Evolutionary conservation across 2,113 vertebrate species (phyloP).

Genomic region (Apteryx mantelli): DNA sequence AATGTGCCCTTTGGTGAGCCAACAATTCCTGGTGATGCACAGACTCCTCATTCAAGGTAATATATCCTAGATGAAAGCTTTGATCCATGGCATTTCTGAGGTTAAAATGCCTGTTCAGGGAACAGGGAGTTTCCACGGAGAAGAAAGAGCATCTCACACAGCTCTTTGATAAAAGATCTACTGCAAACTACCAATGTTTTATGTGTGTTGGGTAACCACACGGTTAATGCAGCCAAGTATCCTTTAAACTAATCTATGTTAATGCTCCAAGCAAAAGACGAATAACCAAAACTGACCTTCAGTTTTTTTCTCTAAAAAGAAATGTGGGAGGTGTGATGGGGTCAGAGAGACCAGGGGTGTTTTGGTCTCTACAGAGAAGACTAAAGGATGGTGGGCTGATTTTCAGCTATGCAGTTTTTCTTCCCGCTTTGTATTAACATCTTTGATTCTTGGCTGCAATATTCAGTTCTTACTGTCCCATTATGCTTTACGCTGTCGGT

Average conservation of each 20-base stretch:
- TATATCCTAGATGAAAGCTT: not conserved
- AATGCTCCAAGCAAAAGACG: not conserved
- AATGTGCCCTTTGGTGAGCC: not conserved
- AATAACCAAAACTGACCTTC: not conserved
- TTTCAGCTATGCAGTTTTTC: not conserved
- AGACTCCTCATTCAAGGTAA: not conserved
- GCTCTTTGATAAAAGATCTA: not conserved
- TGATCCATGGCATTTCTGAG: not conserved
- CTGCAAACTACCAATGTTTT: not conserved
- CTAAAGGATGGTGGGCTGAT: not conserved
- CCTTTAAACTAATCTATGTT: not conserved
- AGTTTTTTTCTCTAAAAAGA: not conserved
- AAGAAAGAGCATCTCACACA: not conserved
- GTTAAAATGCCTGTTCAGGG: not conserved
- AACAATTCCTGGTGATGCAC: not conserved
- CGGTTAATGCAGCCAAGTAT: not conserved
- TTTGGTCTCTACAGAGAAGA: not conserved
- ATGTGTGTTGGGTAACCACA: not conserved
- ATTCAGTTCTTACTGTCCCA: not conserved
- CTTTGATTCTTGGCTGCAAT: not conserved
- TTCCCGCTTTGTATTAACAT: not conserved
- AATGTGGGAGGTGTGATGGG: rapidly evolving
- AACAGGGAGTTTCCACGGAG: not conserved
- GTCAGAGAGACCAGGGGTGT: not conserved
- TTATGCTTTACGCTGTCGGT: not conserved